Evolutionary conservation across 2,888 invertebrate genomes (phyloP).

Genomic region (Tolmerus cingulatus): DNA sequence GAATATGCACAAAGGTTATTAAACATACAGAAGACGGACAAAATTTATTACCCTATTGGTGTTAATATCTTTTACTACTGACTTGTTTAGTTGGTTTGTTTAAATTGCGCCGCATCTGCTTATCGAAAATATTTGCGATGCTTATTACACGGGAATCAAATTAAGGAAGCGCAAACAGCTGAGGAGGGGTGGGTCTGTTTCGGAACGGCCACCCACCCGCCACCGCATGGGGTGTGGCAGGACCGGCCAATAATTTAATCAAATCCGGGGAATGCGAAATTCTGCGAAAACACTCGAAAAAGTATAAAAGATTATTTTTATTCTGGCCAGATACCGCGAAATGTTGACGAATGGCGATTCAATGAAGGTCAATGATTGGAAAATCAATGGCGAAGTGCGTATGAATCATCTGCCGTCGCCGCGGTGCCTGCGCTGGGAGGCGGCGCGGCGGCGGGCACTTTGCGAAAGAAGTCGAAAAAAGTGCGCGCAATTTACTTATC

Average conservation of each 20-base stretch:
- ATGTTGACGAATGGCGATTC: not conserved
- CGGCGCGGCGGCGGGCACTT: not conserved
- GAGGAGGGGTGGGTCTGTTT: not conserved
- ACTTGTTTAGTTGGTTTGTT: not conserved
- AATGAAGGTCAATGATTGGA: not conserved
- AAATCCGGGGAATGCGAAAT: not conserved
- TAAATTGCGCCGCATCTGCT: not conserved
- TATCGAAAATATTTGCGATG: not conserved
- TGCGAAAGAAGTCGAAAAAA: not conserved
- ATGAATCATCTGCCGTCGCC: not conserved
- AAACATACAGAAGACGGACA: not conserved
- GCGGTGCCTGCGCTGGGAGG: not conserved
- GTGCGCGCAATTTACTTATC: constrained; percentile 11
- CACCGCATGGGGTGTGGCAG: not conserved
- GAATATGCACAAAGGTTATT: not conserved
- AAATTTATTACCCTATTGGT: not conserved
- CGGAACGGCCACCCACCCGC: not conserved
- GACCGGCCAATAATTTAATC: not conserved
- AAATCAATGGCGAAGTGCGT: not conserved
- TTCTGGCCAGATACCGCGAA: not conserved
- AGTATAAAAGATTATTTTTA: not conserved
- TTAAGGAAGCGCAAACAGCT: not conserved
- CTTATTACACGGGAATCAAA: not conserved
- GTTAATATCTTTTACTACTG: not conserved
- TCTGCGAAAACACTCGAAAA: not conserved